Evolutionary conservation across 2,797 vertebrate species (phyloP).

Genomic region (Halcyon smyrnensis): DNA sequence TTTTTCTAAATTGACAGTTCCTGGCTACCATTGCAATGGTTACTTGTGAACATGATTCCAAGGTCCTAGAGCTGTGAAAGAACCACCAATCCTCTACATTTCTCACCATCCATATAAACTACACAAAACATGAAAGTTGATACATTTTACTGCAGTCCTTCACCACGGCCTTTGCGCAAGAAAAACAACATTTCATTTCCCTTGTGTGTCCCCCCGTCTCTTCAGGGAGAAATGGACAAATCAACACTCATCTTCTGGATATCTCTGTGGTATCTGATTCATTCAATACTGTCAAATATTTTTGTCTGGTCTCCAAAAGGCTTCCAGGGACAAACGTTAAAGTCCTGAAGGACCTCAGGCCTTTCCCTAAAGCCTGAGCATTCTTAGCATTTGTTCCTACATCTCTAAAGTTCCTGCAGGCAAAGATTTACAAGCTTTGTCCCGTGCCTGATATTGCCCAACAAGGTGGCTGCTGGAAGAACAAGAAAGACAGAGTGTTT

Average conservation of each 20-base stretch:
- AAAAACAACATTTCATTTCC: background rate
- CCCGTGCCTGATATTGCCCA: constrained; percentile 38
- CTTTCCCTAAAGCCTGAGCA: constrained; percentile 22
- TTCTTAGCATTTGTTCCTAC: constrained; percentile 62
- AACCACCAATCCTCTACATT: background rate
- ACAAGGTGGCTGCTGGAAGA: constrained; percentile 48
- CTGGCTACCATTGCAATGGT: background rate
- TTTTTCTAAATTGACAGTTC: background rate
- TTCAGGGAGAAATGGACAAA: constrained; percentile 16
- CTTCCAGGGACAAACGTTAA: background rate
- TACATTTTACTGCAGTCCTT: background rate
- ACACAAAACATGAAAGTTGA: background rate
- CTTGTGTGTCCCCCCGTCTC: background rate
- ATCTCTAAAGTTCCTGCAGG: constrained; percentile 50
- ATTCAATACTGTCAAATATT: constrained; percentile 17
- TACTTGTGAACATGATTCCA: background rate
- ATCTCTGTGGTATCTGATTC: background rate
- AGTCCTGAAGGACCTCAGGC: constrained; percentile 14
- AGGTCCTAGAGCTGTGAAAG: background rate
- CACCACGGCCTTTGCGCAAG: background rate
- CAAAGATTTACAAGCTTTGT: constrained; percentile 37
- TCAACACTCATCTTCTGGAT: constrained; percentile 7
- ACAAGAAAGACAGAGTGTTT: constrained; percentile 36
- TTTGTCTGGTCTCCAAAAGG: constrained; percentile 45
- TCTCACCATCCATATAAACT: background rate